Conservation (phyloP, 2,797 vertebrate species). For the Podarcis lilfordi region DNA sequence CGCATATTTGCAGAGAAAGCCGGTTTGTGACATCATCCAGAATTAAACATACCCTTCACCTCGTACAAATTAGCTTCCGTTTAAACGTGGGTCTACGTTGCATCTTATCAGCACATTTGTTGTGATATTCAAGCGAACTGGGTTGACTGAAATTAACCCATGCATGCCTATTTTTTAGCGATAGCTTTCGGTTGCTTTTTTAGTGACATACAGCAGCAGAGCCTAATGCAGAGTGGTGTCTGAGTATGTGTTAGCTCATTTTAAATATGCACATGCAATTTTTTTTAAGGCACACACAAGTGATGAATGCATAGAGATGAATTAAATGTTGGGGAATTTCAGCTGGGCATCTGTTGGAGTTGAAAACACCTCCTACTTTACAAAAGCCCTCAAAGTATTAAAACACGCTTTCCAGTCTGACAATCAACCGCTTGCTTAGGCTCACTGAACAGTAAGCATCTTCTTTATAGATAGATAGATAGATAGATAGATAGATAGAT, state of each 20-base stretch:
- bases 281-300: conserved; percentile 35
- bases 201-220: conserved; percentile 12
- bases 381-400: neutral
- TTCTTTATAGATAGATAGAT: too few species aligned
- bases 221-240: conserved; percentile 13
- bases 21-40: too few species aligned
- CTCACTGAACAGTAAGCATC: neutral
- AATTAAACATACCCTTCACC: neutral
- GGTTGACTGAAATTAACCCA: neutral
- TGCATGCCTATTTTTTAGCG: neutral
- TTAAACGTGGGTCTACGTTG: neutral
- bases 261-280: conserved; percentile 45
- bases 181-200: neutral
- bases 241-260: conserved; percentile 30
- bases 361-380: neutral
- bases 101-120: neutral
- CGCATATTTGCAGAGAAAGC: too few species aligned
- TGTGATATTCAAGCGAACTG: neutral
- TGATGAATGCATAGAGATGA: conserved; percentile 32
- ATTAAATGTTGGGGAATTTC: conserved; percentile 34
- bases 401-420: conserved; percentile 1
- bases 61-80: neutral
- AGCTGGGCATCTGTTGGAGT: conserved; percentile 22
- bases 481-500: too few species aligned
- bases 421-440: conserved; percentile 7